Evolutionary conservation across 2,797 vertebrate genomes (phyloP).

Genomic region (Xenops minutus): DNA sequence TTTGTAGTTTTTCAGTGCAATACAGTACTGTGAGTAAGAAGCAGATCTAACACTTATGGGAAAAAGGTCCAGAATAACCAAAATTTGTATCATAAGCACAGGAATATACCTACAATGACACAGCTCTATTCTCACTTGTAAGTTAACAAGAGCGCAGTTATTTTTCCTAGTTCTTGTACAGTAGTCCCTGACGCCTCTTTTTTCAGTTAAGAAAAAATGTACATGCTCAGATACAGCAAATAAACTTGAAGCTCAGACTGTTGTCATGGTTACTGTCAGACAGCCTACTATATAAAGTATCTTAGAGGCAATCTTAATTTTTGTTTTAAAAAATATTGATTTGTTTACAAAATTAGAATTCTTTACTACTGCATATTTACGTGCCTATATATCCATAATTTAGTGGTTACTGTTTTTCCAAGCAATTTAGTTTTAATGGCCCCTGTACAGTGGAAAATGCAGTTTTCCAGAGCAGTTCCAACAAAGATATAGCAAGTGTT

Average conservation of each 20-base stretch:
- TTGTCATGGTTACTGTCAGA: slow-evolving; percentile 60
- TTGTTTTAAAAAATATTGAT: not conserved
- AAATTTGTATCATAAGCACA: not conserved
- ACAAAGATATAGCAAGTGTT: not conserved
- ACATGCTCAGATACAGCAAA: not conserved
- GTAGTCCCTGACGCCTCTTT: not conserved
- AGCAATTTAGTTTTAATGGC: slow-evolving; percentile 31
- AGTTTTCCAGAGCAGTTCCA: not conserved
- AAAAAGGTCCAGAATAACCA: not conserved
- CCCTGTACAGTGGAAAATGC: slow-evolving; percentile 7
- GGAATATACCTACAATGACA: not conserved
- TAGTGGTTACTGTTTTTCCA: slow-evolving; percentile 26
- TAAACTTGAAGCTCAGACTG: not conserved
- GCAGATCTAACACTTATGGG: not conserved
- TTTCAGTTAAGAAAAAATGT: not conserved
- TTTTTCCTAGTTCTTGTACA: not conserved
- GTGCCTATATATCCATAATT: slow-evolving; percentile 13
- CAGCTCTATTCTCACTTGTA: not conserved
- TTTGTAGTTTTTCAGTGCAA: not conserved
- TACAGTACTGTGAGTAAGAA: not conserved
- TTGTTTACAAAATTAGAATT: slow-evolving; percentile 21
- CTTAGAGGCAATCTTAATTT: not conserved
- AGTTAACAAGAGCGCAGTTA: not conserved
- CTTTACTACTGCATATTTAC: not conserved
- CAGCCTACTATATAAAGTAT: not conserved